Percentiles rank a stretch among this genome's conserved stretches.
Evolutionary conservation across 1,140 invertebrate genomes (phyloP).

Genomic region (Monochamus saltuarius): DNA sequence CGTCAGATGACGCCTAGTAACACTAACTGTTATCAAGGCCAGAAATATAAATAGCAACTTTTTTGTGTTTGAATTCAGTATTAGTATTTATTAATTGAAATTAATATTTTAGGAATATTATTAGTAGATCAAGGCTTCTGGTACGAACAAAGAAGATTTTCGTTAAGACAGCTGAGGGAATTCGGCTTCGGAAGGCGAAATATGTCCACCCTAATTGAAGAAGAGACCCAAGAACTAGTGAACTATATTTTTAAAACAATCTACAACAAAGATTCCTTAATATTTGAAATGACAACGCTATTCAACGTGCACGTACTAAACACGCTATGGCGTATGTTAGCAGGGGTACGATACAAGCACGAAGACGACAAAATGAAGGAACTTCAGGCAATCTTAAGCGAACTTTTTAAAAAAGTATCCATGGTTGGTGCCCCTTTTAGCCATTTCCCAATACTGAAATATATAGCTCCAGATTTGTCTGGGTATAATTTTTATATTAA

Average conservation of each 20-base stretch:
- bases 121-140: conserved; percentile 77
- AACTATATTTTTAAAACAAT: conserved; percentile 44
- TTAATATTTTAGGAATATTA: conserved; percentile 57
- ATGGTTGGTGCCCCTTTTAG: conserved; percentile 77
- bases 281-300: conserved; percentile 64
- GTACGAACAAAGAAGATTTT: conserved; percentile 80
- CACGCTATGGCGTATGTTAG: conserved; percentile 84
- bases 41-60: not conserved
- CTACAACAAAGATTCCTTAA: conserved; percentile 32
- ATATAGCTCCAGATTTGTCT: conserved; percentile 71
- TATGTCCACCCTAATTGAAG: conserved; percentile 70
- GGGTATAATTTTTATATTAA: conserved; percentile 73
- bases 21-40: no score
- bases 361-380: conserved; percentile 67
- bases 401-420: conserved; percentile 70
- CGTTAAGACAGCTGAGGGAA: conserved; percentile 74
- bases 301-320: conserved; percentile 80
- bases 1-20: no score
- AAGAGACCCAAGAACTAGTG: conserved; percentile 62
- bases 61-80: not conserved
- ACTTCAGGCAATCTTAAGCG: conserved; percentile 68
- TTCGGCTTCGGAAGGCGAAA: conserved; percentile 78
- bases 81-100: not conserved
- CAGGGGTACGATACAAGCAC: conserved; percentile 68
- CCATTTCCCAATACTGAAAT: conserved; percentile 75